Conservation (phyloP, 1,140 invertebrate species). For the Nomia melanderi region DNA sequence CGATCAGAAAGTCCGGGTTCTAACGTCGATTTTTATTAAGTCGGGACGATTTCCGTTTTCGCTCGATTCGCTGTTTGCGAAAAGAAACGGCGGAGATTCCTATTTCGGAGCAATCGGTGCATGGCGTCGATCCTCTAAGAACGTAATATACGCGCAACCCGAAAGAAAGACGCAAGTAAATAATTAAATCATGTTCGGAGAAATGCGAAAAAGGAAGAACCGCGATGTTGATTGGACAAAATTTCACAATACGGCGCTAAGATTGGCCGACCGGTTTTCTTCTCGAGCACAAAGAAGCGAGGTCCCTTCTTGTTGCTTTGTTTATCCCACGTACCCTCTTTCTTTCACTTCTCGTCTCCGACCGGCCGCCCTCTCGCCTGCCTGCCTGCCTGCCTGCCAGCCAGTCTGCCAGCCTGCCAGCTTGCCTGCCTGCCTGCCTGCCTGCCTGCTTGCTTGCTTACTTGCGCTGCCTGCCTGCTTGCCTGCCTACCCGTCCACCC, state of each 20-base stretch:
- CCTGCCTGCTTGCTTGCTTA: background rate
- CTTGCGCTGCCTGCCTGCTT: constrained; percentile 3
- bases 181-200: constrained; percentile 52
- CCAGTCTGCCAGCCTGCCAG: background rate
- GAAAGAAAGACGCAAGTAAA: constrained; percentile 49
- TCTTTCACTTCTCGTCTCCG: background rate
- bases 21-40: background rate
- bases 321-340: background rate
- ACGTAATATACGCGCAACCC: background rate
- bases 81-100: background rate
- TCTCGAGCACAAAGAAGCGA: constrained; percentile 35
- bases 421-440: background rate
- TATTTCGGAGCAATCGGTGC: no score
- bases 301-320: background rate
- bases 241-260: constrained; percentile 47
- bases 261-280: constrained; percentile 51
- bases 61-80: no score
- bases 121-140: background rate
- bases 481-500: no score
- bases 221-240: constrained; percentile 40
- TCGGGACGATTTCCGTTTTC: no score
- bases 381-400: background rate
- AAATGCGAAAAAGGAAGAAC: constrained; percentile 13
- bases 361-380: background rate
- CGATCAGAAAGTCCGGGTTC: background rate